Conservation (phyloP, 2,797 vertebrate genomes). For the Ficedula albicollis region DNA sequence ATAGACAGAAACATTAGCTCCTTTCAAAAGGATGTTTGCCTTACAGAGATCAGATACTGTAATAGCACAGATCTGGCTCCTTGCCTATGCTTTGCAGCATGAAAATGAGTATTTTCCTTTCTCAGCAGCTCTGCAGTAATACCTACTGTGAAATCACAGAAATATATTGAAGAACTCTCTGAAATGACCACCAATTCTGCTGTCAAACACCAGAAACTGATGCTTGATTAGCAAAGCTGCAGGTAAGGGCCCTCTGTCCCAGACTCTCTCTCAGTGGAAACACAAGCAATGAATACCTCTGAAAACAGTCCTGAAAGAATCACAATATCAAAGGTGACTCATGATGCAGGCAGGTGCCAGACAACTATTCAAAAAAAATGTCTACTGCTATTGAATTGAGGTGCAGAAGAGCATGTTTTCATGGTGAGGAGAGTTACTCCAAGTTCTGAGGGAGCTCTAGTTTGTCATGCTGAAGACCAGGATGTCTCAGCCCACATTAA, state of each 20-base stretch:
- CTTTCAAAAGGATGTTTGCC: slow-evolving; percentile 52
- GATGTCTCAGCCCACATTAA: background rate
- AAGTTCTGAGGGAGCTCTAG: background rate
- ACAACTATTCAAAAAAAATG: background rate
- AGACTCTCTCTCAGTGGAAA: background rate
- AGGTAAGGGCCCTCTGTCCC: background rate
- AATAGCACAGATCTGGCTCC: slow-evolving; percentile 32
- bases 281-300: background rate
- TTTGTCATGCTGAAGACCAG: background rate
- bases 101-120: slow-evolving; percentile 43
- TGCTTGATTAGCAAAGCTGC: background rate
- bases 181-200: background rate
- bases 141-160: background rate
- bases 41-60: slow-evolving; percentile 59
- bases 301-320: background rate
- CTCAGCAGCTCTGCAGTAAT: slow-evolving; percentile 8
- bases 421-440: background rate
- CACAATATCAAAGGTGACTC: background rate
- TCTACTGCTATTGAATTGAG: background rate
- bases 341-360: background rate
- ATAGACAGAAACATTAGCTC: slow-evolving; percentile 52
- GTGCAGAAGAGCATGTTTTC: background rate
- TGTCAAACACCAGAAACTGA: background rate
- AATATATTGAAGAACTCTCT: background rate
- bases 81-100: slow-evolving; percentile 34